Evolutionary conservation across 1,140 invertebrate species (phyloP).

Genomic region (Trachelipus rathkii): DNA sequence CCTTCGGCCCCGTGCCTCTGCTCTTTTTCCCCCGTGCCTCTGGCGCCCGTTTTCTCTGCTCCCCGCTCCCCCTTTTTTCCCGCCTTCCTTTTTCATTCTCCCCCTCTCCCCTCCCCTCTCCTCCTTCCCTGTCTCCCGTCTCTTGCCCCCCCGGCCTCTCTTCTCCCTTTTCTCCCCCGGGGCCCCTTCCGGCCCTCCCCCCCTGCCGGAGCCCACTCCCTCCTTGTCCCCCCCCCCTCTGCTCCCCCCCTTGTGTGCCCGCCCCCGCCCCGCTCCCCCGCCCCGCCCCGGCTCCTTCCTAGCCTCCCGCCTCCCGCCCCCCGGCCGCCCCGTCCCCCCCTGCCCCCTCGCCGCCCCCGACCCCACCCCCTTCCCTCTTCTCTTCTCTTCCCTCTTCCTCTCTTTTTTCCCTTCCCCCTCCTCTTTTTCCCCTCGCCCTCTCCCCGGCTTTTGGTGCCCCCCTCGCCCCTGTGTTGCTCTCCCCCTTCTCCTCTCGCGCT

Average conservation of each 20-base stretch:
- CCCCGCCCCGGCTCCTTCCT: background rate
- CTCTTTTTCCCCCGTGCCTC: background rate
- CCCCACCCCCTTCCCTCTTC: background rate
- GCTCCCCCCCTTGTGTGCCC: background rate
- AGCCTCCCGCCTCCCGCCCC: background rate
- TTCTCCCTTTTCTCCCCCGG: background rate
- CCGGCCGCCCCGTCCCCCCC: background rate
- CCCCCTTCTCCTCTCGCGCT: background rate
- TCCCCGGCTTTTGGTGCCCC: no score
- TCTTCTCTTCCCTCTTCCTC: background rate
- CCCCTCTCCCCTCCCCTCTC: background rate
- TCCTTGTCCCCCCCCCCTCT: background rate
- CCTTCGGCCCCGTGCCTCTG: background rate
- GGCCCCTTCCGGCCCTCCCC: background rate
- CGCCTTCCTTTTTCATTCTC: background rate
- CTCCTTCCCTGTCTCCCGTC: background rate
- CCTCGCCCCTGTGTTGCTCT: background rate
- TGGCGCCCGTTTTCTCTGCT: background rate
- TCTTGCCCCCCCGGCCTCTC: background rate
- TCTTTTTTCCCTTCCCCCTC: background rate
- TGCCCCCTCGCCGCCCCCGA: no score
- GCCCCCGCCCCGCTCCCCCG: no score
- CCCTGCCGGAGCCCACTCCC: background rate
- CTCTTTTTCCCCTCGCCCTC: background rate
- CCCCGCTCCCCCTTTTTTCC: background rate